These are phyloP conservation scores for Vulpes ferrilata DNA, from an alignment of 2,113 vertebrate species.

Conservation along the genomic window DNA sequence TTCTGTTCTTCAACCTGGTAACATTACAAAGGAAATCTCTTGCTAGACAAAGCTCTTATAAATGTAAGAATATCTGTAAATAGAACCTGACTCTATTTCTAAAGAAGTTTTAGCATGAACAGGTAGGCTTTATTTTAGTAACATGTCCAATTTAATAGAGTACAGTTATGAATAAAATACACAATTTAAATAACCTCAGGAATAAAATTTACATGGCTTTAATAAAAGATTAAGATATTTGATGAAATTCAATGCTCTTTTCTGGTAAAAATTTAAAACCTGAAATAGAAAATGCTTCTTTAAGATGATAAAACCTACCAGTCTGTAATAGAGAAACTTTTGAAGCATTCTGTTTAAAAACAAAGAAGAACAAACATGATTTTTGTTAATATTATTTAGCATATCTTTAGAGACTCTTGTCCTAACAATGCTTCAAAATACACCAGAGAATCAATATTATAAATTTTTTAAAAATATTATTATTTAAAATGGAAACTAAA, in stretches of 20 bases:
- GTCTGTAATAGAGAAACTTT: constrained; percentile 14
- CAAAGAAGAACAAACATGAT: neutral
- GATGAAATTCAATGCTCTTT: neutral
- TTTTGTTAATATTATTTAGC: constrained; percentile 48
- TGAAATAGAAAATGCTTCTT: constrained; percentile 25
- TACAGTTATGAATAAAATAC: neutral
- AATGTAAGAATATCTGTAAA: constrained; percentile 37
- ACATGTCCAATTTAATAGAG: neutral
- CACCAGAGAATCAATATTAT: neutral
- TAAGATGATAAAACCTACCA: constrained; percentile 12
- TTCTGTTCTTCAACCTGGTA: neutral
- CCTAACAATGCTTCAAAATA: constrained; percentile 1
- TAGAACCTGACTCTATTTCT: neutral
- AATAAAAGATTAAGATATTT: constrained; percentile 42
- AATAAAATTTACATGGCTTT: constrained; percentile 22
- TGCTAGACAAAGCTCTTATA: neutral
- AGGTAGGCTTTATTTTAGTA: neutral
- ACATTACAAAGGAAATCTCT: constrained; percentile 19
- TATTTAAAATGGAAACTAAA: constrained; percentile 39
- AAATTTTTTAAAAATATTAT: neutral
- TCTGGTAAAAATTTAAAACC: constrained; percentile 10
- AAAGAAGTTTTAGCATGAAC: constrained; percentile 46
- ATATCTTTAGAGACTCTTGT: constrained; percentile 18
- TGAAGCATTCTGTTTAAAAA: constrained; percentile 42
- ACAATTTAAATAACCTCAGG: constrained; percentile 8